phyloP scores from a whole-genome alignment of 2,888 invertebrate genomes.

The Flexamia atlantica region DNA sequence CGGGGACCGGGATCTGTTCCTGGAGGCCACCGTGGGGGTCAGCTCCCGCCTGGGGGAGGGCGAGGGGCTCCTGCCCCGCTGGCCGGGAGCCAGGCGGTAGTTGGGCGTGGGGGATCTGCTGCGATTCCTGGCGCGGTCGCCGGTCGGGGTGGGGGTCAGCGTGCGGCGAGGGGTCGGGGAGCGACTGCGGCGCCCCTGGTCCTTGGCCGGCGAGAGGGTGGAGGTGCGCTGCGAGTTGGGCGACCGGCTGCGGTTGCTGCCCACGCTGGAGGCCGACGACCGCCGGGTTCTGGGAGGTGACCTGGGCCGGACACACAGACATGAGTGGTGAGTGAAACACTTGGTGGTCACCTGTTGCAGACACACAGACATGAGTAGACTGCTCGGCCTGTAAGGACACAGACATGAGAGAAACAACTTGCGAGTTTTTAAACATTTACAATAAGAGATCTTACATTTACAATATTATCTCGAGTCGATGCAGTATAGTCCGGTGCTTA shows the following conservation, averaged over 20 bases:
- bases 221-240: conserved; percentile 69
- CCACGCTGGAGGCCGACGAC: conserved; percentile 76
- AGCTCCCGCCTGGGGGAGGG: conserved; percentile 59
- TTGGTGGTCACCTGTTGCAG: too few relatives aligned
- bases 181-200: conserved; percentile 71
- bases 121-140: conserved; percentile 36
- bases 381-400: too few relatives aligned
- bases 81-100: conserved; percentile 37
- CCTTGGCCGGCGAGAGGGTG: conserved; percentile 70
- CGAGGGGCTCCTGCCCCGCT: conserved; percentile 48
- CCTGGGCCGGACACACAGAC: conserved; percentile 71
- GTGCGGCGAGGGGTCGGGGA: conserved; percentile 62
- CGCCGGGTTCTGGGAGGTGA: conserved; percentile 77
- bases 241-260: conserved; percentile 72
- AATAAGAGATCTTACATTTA: too few relatives aligned
- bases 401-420: too few relatives aligned
- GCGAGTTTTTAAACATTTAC: too few relatives aligned
- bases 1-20: conserved; percentile 60
- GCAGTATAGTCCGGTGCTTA: too few relatives aligned
- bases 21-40: conserved; percentile 47
- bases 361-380: too few relatives aligned
- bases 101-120: conserved; percentile 63
- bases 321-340: background rate
- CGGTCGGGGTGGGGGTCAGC: conserved; percentile 21
- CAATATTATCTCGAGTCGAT: too few relatives aligned